Conservation (phyloP, 2,797 vertebrate genomes). For the Dendrocincla tyrannina region DNA sequence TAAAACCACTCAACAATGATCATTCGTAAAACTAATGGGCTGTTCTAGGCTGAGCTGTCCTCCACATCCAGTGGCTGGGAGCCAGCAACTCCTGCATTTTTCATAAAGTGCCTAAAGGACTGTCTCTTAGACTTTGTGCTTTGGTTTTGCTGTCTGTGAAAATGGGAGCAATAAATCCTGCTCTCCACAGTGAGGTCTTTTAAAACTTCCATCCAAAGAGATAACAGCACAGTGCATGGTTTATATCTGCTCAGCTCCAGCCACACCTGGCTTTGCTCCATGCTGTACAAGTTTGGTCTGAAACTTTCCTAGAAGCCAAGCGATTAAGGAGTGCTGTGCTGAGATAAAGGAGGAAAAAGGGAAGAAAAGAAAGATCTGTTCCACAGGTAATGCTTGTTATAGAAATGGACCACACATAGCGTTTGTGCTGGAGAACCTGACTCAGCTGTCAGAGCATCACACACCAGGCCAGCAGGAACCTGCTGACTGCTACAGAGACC, state of each 20-base stretch:
- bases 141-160: slow-evolving; percentile 1
- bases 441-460: neutral
- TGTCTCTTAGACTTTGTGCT: neutral
- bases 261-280: neutral
- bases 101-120: neutral
- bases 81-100: neutral
- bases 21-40: neutral
- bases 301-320: neutral
- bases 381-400: neutral
- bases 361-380: neutral
- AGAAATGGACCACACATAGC: neutral
- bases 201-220: neutral
- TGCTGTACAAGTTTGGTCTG: neutral
- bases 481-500: neutral
- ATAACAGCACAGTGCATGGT: neutral
- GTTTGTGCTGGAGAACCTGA: neutral
- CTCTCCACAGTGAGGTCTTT: neutral
- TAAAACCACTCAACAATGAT: neutral
- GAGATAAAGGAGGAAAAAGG: neutral
- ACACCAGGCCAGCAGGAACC: neutral
- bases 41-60: neutral
- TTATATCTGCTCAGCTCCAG: neutral
- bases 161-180: slow-evolving; percentile 14
- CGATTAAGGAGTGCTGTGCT: neutral
- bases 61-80: neutral